Evolutionary conservation across 2,888 invertebrate species (phyloP), one percentile per base, ranked within the genome.

Genomic region (Eugnorisma glareosa): DNA sequence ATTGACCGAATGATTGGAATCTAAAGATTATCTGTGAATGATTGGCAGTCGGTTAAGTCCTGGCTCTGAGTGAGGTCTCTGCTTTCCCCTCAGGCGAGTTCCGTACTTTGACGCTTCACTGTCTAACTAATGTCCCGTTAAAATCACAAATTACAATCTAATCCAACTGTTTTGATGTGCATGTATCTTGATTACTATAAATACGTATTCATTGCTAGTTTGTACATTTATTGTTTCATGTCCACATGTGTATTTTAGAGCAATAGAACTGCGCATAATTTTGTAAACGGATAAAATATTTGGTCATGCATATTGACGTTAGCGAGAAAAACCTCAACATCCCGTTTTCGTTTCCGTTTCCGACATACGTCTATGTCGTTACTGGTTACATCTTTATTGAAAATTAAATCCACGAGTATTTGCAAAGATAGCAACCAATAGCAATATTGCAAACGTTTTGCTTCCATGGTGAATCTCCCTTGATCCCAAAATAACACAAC

Each of bases 31-130:
- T 70, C 67, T 73, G 77, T 31, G 57, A 85, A 77, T 85, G 83
- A 85, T 73, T 70, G 86, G 43, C 83, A 82, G 57, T 67, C 69
- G 51, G 77, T 83, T 83, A 82, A 69, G 68, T 28, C 45, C 57
- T 45, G 71, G 31, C 64, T 45, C 28, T 67, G 83, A 85, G 37
- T 71, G 78, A 86, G 45, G 70, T 57, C 31, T 68, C 45, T 64
- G 24, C 57, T 73, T 61, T 48, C 21, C 37, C 67, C 40, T 61
- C 43, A 1, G 43, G 66, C 71, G 43, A 61, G 24, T 73, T 78
- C 24, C 11, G 67, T n/a, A 40, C 45, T 57, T 57, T 37, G 43
- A 51, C 31, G 59, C 24, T 84, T 64, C n/a, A 43, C 57, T 54
- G 75, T 57, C 57, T 43, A 31, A 64, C 24, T 67, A 67, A 70